A percentile compares a stretch with the other conserved stretches of the same genome.
Evolutionary conservation across 2,113 vertebrate genomes (phyloP).

Genomic region (Tichodroma muraria): DNA sequence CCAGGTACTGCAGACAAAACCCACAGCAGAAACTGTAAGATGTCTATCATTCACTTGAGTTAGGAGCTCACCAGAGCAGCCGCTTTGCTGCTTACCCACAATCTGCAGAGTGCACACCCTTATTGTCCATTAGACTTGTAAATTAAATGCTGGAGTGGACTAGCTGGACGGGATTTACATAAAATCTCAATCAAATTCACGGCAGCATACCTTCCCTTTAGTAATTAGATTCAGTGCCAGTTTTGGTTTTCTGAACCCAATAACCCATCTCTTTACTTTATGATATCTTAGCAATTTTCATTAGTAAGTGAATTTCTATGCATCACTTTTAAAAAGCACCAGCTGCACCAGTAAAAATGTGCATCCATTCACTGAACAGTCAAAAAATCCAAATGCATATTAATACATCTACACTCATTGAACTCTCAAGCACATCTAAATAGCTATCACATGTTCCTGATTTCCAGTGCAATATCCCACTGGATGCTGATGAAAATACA

Average conservation of each 20-base stretch:
- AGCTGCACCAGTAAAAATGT: slow-evolving; percentile 43
- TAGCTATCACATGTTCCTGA: neutral
- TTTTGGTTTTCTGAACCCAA: slow-evolving; percentile 40
- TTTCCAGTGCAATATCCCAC: neutral
- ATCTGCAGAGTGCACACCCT: neutral
- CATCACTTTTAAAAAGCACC: slow-evolving; percentile 23
- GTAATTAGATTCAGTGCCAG: neutral
- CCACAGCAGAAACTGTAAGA: neutral
- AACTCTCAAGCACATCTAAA: slow-evolving; percentile 5
- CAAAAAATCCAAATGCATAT: slow-evolving; percentile 13
- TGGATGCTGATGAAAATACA: neutral
- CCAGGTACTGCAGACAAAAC: neutral
- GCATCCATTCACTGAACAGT: slow-evolving; percentile 21
- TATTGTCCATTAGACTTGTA: neutral
- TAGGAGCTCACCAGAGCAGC: neutral
- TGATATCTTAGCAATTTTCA: slow-evolving; percentile 46
- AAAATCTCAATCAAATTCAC: slow-evolving; percentile 36
- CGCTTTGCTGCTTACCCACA: neutral
- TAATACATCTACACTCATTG: neutral
- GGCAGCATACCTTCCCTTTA: slow-evolving; percentile 1
- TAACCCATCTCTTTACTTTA: slow-evolving; percentile 37
- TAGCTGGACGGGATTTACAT: slow-evolving; percentile 16
- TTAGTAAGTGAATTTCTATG: slow-evolving; percentile 45
- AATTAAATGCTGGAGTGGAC: slow-evolving; percentile 21
- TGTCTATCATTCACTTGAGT: neutral